These are phyloP conservation scores for Bombus impatiens DNA, from an alignment of 1,140 invertebrate genomes.

Conservation along the genomic window DNA sequence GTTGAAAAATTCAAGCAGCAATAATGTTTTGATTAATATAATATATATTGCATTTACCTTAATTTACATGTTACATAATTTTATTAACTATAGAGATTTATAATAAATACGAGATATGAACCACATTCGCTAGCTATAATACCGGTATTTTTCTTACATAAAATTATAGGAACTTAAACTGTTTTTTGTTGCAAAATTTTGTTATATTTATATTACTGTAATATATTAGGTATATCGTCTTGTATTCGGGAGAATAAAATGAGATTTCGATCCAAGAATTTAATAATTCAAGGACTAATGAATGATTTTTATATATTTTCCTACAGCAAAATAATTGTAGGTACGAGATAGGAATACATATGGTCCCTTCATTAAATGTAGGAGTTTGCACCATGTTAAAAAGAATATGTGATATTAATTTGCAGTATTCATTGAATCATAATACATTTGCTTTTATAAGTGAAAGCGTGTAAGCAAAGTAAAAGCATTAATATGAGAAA, in stretches of 20 bases:
- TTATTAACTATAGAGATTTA: constrained; percentile 33
- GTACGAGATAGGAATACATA: constrained; percentile 47
- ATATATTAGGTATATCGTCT: constrained; percentile 31
- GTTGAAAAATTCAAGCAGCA: constrained; percentile 49
- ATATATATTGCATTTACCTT: constrained; percentile 50
- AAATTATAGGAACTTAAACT: constrained; percentile 45
- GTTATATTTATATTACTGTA: constrained; percentile 23
- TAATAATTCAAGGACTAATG: neutral
- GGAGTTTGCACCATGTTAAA: constrained; percentile 43
- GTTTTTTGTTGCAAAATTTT: constrained; percentile 23
- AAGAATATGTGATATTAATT: constrained; percentile 25
- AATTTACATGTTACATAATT: constrained; percentile 47
- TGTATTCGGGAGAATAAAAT: constrained; percentile 52
- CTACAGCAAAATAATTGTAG: constrained; percentile 41
- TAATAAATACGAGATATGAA: constrained; percentile 50
- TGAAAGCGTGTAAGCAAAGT: constrained; percentile 15
- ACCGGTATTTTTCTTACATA: constrained; percentile 22
- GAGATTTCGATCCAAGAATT: constrained; percentile 5
- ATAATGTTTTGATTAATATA: constrained; percentile 50
- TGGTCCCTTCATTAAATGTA: constrained; percentile 62
- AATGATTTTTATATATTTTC: constrained; percentile 10
- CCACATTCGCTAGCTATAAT: constrained; percentile 34
- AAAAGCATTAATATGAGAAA: constrained; percentile 29
- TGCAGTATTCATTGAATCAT: constrained; percentile 13
- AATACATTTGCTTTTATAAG: constrained; percentile 17